These are phyloP conservation scores for Mechanitis messenoides DNA, from an alignment of 2,888 invertebrate species.

Conservation along the genomic window DNA sequence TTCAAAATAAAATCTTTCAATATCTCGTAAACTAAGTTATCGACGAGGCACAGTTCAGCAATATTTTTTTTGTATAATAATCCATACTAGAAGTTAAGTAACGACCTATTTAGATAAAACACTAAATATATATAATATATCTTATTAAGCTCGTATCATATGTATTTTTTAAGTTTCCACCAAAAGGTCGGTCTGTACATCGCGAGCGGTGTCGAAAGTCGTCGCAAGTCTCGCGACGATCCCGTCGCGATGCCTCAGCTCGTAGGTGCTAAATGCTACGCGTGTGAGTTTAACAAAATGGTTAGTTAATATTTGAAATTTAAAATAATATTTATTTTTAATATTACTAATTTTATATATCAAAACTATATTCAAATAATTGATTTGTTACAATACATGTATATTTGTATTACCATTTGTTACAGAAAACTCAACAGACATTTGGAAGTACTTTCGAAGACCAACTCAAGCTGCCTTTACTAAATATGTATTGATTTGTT, in stretches of 20 bases:
- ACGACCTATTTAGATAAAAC: too few species aligned
- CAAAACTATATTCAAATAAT: too few species aligned
- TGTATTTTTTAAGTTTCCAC: slow-evolving; percentile 45
- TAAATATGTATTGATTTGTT: slow-evolving; percentile 15
- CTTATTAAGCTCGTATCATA: too few species aligned
- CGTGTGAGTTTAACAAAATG: slow-evolving; percentile 49
- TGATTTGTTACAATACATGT: too few species aligned
- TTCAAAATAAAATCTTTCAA: too few species aligned
- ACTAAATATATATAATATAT: too few species aligned
- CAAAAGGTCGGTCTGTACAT: slow-evolving; percentile 63
- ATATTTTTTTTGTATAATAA: too few species aligned
- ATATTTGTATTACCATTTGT: slow-evolving; percentile 5
- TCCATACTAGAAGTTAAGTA: too few species aligned
- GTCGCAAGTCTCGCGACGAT: slow-evolving; percentile 24
- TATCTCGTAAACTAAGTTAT: too few species aligned
- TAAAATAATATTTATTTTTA: neutral
- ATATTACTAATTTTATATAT: too few species aligned
- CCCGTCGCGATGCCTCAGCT: slow-evolving; percentile 30
- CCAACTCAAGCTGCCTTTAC: slow-evolving; percentile 5
- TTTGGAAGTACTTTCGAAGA: slow-evolving; percentile 15
- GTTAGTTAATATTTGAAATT: slow-evolving; percentile 14
- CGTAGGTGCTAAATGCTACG: slow-evolving; percentile 56
- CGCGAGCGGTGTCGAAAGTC: slow-evolving; percentile 44
- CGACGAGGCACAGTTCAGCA: too few species aligned
- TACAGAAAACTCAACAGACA: slow-evolving; percentile 19